A percentile compares a stretch with the other conserved stretches of the same genome.
Evolutionary conservation across 2,113 vertebrate species (phyloP).

Genomic region (Hucho hucho): DNA sequence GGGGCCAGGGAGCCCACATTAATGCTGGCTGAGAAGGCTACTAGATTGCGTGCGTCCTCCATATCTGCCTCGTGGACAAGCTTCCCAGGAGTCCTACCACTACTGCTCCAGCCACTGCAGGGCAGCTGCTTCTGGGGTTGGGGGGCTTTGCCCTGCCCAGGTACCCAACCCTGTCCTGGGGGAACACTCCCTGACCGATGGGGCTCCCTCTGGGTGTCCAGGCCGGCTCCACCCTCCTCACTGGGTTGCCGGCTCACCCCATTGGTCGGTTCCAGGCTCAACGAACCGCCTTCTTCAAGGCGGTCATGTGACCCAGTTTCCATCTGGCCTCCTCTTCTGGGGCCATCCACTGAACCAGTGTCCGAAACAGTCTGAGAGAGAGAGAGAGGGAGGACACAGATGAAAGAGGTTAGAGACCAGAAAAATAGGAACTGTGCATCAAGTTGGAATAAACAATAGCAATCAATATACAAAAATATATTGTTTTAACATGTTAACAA

Average conservation of each 20-base stretch:
- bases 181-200: slow-evolving; percentile 53
- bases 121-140: slow-evolving; percentile 63
- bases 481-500: too few relatives aligned
- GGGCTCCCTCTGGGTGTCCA: slow-evolving; percentile 57
- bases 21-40: slow-evolving; percentile 87
- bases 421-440: not conserved
- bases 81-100: slow-evolving; percentile 36
- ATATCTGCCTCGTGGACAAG: slow-evolving; percentile 71
- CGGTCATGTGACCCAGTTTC: slow-evolving; percentile 95
- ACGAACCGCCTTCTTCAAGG: slow-evolving; percentile 84
- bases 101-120: slow-evolving; percentile 53
- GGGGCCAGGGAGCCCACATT: slow-evolving; percentile 79
- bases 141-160: slow-evolving; percentile 67
- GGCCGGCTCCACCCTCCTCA: slow-evolving; percentile 39
- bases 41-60: slow-evolving; percentile 89
- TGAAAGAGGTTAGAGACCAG: not conserved
- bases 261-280: slow-evolving; percentile 84
- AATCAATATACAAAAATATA: not conserved
- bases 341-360: slow-evolving; percentile 92
- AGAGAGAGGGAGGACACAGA: slow-evolving; percentile 30
- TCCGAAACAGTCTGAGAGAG: slow-evolving; percentile 82
- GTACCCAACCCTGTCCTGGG: slow-evolving; percentile 54
- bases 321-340: slow-evolving; percentile 94
- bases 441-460: not conserved
- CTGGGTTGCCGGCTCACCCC: slow-evolving; percentile 79